phyloP scores from a whole-genome alignment of 2,888 invertebrate genomes.

The Sminthurides aquaticus region DNA sequence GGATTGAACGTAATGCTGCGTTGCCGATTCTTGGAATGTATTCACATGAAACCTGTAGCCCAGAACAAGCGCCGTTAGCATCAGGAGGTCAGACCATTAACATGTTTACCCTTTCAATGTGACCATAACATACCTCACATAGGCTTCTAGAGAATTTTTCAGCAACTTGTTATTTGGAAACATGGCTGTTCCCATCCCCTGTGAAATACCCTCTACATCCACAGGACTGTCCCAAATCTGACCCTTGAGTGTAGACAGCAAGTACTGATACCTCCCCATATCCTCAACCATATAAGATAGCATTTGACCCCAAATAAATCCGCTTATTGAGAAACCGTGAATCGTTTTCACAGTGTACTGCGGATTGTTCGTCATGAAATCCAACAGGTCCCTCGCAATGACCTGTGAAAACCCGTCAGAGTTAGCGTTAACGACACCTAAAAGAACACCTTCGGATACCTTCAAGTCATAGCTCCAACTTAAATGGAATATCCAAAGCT shows the following conservation, averaged over 20 bases:
- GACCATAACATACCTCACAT: slow-evolving; percentile 48
- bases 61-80: no score
- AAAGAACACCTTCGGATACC: no score
- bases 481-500: not conserved
- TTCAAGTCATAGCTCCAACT: slow-evolving; percentile 17
- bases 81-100: slow-evolving; percentile 5
- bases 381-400: slow-evolving; percentile 65
- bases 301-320: slow-evolving; percentile 79
- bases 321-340: slow-evolving; percentile 75
- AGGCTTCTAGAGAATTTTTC: slow-evolving; percentile 48
- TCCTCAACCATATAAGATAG: slow-evolving; percentile 53
- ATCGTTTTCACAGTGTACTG: slow-evolving; percentile 61
- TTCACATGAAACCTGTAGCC: slow-evolving; percentile 66
- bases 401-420: slow-evolving; percentile 51
- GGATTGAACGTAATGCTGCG: slow-evolving; percentile 72
- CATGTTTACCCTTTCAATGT: no score
- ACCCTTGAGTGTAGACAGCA: slow-evolving; percentile 54
- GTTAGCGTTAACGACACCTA: not conserved
- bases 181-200: slow-evolving; percentile 52
- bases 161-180: slow-evolving; percentile 50
- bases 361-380: slow-evolving; percentile 63
- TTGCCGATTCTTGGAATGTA: slow-evolving; percentile 72
- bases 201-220: slow-evolving; percentile 47
- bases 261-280: slow-evolving; percentile 50
- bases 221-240: slow-evolving; percentile 83